These are phyloP conservation scores for Tortricodes alternella DNA, from an alignment of 2,888 invertebrate genomes.

Conservation along the genomic window DNA sequence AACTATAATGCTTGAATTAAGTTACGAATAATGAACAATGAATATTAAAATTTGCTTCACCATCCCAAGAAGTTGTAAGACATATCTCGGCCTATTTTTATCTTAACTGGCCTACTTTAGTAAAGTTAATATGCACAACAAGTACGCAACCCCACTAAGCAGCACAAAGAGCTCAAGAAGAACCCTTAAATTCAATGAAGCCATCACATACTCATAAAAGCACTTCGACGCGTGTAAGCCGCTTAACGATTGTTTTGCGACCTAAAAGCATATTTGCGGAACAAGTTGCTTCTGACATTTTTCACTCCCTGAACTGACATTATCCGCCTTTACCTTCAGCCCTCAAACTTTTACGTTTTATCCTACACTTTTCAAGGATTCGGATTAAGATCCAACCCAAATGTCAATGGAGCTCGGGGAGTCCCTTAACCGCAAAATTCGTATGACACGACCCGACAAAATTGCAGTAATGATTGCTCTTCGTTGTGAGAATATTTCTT, in stretches of 20 bases:
- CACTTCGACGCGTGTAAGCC: slow-evolving; percentile 21
- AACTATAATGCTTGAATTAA: too few species aligned
- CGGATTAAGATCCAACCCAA: slow-evolving; percentile 3
- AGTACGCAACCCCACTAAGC: neutral
- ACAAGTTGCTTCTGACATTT: slow-evolving; percentile 25
- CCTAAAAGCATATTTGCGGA: slow-evolving; percentile 27
- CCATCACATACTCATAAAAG: slow-evolving; percentile 25
- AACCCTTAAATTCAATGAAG: slow-evolving; percentile 26
- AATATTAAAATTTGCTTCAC: neutral
- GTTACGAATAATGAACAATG: too few species aligned
- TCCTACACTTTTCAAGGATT: slow-evolving; percentile 16
- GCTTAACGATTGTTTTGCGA: slow-evolving; percentile 22
- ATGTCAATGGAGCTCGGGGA: slow-evolving; percentile 12
- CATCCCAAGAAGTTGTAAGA: too few species aligned
- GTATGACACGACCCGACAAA: neutral
- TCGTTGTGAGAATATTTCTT: neutral
- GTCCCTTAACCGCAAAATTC: neutral
- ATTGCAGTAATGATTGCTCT: neutral
- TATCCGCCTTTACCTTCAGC: slow-evolving; percentile 17
- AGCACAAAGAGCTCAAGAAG: slow-evolving; percentile 3
- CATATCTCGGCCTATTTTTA: neutral
- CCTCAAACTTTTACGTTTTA: slow-evolving; percentile 21
- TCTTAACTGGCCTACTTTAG: neutral
- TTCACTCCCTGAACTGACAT: slow-evolving; percentile 14
- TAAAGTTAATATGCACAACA: neutral